Conservation (phyloP, 2,113 vertebrate species). For the Cygnus atratus region DNA sequence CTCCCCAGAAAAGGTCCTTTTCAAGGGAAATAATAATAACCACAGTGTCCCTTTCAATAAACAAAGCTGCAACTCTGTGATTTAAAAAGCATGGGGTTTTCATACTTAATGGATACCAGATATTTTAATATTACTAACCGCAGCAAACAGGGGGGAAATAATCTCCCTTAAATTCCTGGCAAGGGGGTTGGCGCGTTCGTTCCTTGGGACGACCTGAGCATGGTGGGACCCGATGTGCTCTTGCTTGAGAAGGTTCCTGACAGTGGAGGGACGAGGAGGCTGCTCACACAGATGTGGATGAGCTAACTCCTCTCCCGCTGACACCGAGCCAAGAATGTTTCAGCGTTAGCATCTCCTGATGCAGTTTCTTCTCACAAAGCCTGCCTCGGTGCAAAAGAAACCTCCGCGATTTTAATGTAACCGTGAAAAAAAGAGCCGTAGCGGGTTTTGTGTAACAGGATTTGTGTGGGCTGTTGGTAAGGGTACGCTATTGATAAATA, state of each 20-base stretch:
- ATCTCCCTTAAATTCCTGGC: neutral
- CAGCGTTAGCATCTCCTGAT: conserved; percentile 20
- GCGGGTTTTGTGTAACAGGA: conserved; percentile 1
- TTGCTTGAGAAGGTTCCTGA: neutral
- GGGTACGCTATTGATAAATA: conserved; percentile 35
- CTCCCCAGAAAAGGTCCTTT: neutral
- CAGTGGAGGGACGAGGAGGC: neutral
- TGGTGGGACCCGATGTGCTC: neutral
- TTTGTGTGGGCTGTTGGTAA: conserved; percentile 50
- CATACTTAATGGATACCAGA: neutral
- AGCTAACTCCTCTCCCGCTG: neutral
- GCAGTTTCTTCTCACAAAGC: conserved; percentile 12
- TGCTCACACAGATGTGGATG: neutral
- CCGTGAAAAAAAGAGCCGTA: neutral
- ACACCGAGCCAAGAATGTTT: conserved; percentile 41
- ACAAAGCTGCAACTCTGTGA: neutral
- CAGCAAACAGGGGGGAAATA: neutral
- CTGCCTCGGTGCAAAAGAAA: neutral
- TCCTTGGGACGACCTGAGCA: neutral
- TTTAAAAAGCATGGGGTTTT: neutral
- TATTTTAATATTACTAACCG: neutral
- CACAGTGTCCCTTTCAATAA: neutral
- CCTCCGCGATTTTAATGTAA: neutral
- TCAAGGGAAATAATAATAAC: neutral
- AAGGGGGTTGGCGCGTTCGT: fast-evolving